A percentile compares a stretch with the other conserved stretches of the same genome.
These are phyloP conservation scores for Psittacula cyanocephala DNA, from an alignment of 2,113 vertebrate species.

Conservation along the genomic window DNA sequence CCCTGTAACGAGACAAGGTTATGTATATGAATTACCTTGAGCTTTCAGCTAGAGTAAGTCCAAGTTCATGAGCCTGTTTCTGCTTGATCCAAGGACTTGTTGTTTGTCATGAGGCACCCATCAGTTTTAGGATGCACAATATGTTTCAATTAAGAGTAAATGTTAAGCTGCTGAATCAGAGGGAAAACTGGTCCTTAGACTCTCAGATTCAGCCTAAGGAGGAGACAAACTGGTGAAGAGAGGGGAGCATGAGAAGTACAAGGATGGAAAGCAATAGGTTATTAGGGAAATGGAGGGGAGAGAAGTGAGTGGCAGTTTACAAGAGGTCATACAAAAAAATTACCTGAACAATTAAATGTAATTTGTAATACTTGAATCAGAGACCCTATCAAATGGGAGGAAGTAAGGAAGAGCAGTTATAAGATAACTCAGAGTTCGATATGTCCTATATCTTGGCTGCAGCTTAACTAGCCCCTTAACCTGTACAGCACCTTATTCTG, in stretches of 20 bases:
- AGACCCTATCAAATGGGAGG: not conserved
- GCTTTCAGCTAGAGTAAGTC: not conserved
- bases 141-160: not conserved
- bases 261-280: not conserved
- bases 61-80: not conserved
- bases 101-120: not conserved
- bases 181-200: not conserved
- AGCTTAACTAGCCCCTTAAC: not conserved
- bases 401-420: not conserved
- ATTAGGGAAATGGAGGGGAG: not conserved
- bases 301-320: not conserved
- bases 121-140: not conserved
- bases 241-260: not conserved
- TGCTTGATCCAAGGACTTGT: not conserved
- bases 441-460: not conserved
- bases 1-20: not conserved
- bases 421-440: not conserved
- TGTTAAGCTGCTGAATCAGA: not conserved
- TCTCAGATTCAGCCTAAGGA: not conserved
- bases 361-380: not conserved
- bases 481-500: not conserved
- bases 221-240: not conserved
- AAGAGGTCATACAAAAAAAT: not conserved
- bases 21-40: not conserved
- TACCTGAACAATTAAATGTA: not conserved